Evolutionary conservation across 2,797 vertebrate species (phyloP).

Genomic region (Pachyuromys duprasi): DNA sequence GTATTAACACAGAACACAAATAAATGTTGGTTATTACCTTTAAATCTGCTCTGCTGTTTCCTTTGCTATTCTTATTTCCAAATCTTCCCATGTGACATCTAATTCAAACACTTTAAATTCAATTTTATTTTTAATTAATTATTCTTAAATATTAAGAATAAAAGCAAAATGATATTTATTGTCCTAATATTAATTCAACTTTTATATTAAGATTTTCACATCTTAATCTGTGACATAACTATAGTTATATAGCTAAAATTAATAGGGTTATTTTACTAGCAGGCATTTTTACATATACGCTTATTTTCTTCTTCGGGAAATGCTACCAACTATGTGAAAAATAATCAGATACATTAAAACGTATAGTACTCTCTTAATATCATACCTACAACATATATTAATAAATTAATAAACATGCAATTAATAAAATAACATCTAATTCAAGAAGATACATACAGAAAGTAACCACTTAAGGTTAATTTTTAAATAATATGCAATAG

Average conservation of each 20-base stretch:
- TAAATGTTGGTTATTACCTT: conserved; percentile 52
- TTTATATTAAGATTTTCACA: background rate
- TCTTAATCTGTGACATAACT: background rate
- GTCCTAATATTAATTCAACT: background rate
- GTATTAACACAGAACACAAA: conserved; percentile 17
- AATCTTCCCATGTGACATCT: background rate
- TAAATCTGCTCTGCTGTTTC: conserved; percentile 10
- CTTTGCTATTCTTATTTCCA: background rate
- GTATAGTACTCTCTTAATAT: background rate
- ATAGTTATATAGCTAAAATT: conserved; percentile 23
- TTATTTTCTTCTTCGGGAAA: conserved; percentile 11
- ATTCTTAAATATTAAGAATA: conserved; percentile 42
- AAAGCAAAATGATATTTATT: background rate
- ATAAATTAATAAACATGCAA: conserved; percentile 56
- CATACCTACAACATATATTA: background rate
- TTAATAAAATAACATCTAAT: conserved; percentile 45
- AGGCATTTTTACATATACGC: background rate
- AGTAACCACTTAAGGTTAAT: conserved; percentile 38
- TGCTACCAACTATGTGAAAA: background rate
- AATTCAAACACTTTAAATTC: conserved; percentile 16
- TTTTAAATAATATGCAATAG: conserved; percentile 23
- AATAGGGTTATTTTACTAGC: background rate
- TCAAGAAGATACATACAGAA: background rate
- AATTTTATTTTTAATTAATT: background rate
- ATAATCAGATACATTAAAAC: background rate